phyloP scores from a whole-genome alignment of 2,113 vertebrate genomes.

The Sus scrofa region DNA sequence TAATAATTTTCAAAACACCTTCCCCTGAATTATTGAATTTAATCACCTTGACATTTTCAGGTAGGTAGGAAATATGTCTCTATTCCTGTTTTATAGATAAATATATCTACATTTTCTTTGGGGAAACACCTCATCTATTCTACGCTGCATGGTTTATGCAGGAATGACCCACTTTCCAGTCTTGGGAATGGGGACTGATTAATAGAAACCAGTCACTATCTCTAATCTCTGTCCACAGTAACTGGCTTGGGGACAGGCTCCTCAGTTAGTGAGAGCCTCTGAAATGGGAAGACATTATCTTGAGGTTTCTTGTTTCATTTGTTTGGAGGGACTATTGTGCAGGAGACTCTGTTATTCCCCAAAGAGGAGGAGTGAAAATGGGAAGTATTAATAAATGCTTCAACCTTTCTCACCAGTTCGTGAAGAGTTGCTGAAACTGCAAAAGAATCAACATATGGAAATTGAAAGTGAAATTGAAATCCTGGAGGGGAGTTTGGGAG shows the following conservation, averaged over 20 bases:
- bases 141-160: background rate
- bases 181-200: background rate
- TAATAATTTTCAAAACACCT: background rate
- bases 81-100: background rate
- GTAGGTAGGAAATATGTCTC: background rate
- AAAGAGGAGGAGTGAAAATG: background rate
- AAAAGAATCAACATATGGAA: conserved; percentile 35
- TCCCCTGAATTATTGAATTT: background rate
- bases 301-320: background rate
- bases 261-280: background rate
- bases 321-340: background rate
- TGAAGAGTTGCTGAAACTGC: background rate
- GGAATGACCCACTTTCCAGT: background rate
- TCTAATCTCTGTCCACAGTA: background rate
- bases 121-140: background rate
- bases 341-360: background rate
- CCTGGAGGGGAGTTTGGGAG: background rate
- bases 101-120: background rate
- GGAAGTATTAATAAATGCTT: background rate
- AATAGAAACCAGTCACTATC: background rate
- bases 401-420: background rate
- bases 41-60: background rate
- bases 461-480: conserved; percentile 56
- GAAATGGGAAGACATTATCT: background rate
- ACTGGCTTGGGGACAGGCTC: background rate